Percentiles rank a stretch among this genome's conserved stretches.
These are phyloP conservation scores for Copidosoma aretas DNA, from an alignment of 2,888 invertebrate genomes.

Conservation along the genomic window DNA sequence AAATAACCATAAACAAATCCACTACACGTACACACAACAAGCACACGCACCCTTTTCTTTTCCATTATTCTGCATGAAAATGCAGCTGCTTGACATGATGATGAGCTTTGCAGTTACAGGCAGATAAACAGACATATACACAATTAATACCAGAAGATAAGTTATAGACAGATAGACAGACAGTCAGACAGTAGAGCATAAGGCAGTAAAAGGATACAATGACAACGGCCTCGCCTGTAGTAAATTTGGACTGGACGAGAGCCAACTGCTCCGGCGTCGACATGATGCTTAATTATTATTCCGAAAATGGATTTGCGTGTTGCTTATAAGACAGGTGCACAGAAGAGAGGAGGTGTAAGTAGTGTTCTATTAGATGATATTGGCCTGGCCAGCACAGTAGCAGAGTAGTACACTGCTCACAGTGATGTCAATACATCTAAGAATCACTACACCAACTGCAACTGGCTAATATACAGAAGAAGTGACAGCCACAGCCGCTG, in stretches of 20 bases:
- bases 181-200: constrained; percentile 12
- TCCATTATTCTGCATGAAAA: constrained; percentile 10
- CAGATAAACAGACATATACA: background rate
- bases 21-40: too few relatives aligned
- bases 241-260: constrained; percentile 68
- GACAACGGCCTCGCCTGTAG: constrained; percentile 66
- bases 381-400: too few relatives aligned
- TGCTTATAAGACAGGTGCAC: too few relatives aligned
- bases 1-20: constrained; percentile 5
- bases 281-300: constrained; percentile 46
- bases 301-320: background rate
- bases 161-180: background rate
- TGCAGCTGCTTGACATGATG: too few relatives aligned
- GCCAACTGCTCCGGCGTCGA: constrained; percentile 55
- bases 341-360: too few relatives aligned
- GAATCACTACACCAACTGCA: too few relatives aligned
- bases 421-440: too few relatives aligned
- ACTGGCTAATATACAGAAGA: too few relatives aligned
- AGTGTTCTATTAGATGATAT: too few relatives aligned
- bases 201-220: constrained; percentile 65
- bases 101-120: background rate
- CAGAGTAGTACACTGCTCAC: too few relatives aligned
- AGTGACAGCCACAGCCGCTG: too few relatives aligned
- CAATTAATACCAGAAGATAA: background rate
- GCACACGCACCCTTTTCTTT: constrained; percentile 9